Evolutionary conservation across 2,113 vertebrate genomes (phyloP).

Genomic region (Corydoras sp.): DNA sequence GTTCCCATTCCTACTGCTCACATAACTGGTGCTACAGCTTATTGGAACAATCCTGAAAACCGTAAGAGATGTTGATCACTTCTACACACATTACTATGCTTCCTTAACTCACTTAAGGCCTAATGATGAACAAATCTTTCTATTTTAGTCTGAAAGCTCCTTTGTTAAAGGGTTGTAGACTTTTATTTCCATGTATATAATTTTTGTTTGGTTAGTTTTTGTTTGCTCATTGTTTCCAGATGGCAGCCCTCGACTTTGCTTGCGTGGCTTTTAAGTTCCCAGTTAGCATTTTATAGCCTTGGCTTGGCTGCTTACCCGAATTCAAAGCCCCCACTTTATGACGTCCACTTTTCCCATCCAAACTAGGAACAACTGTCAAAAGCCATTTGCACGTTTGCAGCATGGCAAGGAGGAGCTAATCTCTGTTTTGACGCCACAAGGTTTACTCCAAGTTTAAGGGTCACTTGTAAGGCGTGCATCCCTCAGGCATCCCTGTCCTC

Average conservation of each 20-base stretch:
- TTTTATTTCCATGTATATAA: constrained; percentile 12
- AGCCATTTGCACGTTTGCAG: neutral
- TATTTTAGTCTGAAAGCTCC: neutral
- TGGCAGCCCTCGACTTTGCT: constrained; percentile 73
- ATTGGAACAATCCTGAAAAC: constrained; percentile 62
- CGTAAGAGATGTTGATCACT: too few relatives aligned
- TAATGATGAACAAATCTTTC: constrained; percentile 57
- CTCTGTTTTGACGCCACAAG: constrained; percentile 38
- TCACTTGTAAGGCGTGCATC: constrained; percentile 35
- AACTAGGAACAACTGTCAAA: too few relatives aligned
- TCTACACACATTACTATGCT: too few relatives aligned
- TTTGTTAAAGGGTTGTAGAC: neutral
- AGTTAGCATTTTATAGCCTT: constrained; percentile 73
- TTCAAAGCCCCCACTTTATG: constrained; percentile 71
- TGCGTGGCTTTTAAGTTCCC: constrained; percentile 76
- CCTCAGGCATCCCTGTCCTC: constrained; percentile 25
- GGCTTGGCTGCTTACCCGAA: constrained; percentile 73
- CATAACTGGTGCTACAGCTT: constrained; percentile 59
- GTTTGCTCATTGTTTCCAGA: constrained; percentile 82
- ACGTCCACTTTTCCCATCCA: constrained; percentile 37
- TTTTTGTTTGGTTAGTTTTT: constrained; percentile 74
- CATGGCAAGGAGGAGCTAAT: constrained; percentile 35
- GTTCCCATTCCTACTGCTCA: constrained; percentile 48
- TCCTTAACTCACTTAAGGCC: too few relatives aligned
- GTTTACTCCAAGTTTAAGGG: constrained; percentile 41